These are phyloP conservation scores for Willowsia nigromaculata DNA, from an alignment of 2,888 invertebrate species.

Conservation along the genomic window DNA sequence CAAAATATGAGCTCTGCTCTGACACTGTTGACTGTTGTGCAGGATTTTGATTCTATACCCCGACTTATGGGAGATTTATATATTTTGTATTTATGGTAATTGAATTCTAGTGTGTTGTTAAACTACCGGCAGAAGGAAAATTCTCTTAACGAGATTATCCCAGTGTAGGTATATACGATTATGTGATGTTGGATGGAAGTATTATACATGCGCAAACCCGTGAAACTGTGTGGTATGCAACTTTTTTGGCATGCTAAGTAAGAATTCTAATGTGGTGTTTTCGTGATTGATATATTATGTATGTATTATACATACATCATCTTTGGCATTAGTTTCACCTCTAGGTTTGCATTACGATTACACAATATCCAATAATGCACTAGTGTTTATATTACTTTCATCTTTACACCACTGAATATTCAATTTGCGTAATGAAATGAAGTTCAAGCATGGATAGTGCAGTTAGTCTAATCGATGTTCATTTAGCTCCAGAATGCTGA, in stretches of 20 bases:
- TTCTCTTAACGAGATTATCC: slow-evolving; percentile 36
- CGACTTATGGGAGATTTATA: too few species aligned
- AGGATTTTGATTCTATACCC: too few species aligned
- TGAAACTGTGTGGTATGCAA: background rate
- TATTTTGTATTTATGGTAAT: background rate
- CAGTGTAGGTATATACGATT: background rate
- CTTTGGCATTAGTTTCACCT: background rate
- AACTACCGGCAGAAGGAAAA: background rate
- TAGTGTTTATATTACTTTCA: background rate
- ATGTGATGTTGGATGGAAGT: background rate
- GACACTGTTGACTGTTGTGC: background rate
- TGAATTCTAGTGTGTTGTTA: slow-evolving; percentile 12
- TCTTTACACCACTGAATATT: background rate
- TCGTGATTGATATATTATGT: too few species aligned
- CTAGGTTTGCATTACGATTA: too few species aligned
- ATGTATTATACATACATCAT: background rate
- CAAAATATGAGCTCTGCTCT: background rate
- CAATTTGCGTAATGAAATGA: too few species aligned
- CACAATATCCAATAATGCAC: too few species aligned
- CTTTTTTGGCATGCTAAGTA: slow-evolving; percentile 19
- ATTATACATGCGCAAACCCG: background rate
- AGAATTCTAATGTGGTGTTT: slow-evolving; percentile 50
- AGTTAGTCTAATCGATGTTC: too few species aligned
- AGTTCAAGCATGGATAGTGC: too few species aligned
- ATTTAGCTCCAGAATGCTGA: too few species aligned